Evolutionary conservation across 2,888 invertebrate genomes (phyloP), one percentile per base, ranked within the genome.

Genomic region (Eilema griseolum): DNA sequence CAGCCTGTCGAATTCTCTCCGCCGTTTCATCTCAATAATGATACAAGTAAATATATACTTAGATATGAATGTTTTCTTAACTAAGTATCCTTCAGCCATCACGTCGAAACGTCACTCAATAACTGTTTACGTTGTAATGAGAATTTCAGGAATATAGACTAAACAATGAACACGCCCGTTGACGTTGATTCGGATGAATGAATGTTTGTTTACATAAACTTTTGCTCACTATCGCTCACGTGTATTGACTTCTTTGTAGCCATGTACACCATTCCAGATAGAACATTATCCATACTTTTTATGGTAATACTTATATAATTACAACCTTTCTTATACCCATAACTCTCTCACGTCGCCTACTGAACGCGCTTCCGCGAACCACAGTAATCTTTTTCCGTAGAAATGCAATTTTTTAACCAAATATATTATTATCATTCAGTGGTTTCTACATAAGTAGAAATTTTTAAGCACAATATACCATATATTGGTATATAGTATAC

Each of bases 161-260:
- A 80, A 80, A 80, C 80, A 81, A 71, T 46, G 61, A 59, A 62
- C 59, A 69, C 66, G 72, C 46, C 20, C 52, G 52, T 52, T 52
- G 69, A 70, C 65, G 69, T 28, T 26, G 28, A 62, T 33, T 60
- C 64, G 63, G 59, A 28, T 75, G 75, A 81, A 69, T 70, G 76
- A 75, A 63, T 70, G 74, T 73, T 66, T 82, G 79, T 81, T 80
- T 81, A 78, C 70, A 75, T 33, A 64, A 70, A 70, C 67, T 61
- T 61, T 62, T 52, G 60, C 57, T 72, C 67, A 74, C 69, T 70
- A 72, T 24, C 26, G n/a, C 12, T 67, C 52, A 69, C 63, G 33
- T 71, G 67, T 71, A 70, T 60, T 57, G 1, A 62, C 23, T 56
- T 56, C 3, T 67, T 57, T 70, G 37, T 33, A 26, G 12, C 46